Conservation (phyloP, 35 echinoderm and acorn worm species). For the Ptychodera flava region DNA sequence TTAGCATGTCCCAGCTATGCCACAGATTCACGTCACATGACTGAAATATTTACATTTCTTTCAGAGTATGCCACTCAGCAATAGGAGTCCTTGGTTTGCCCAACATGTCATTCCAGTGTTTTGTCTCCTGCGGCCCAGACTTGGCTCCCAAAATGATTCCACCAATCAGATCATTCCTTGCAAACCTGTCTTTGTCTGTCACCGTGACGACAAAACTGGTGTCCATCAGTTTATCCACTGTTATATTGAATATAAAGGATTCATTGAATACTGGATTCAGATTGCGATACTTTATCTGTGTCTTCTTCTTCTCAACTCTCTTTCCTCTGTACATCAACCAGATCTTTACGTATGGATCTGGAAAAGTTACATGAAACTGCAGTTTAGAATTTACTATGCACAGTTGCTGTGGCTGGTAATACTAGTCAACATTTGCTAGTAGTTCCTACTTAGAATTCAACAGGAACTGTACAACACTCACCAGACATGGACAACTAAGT, state of each 20-base stretch:
- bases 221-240: slow-evolving; percentile 77
- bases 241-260: slow-evolving; percentile 84
- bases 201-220: slow-evolving; percentile 85
- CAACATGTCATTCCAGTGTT: slow-evolving; percentile 96
- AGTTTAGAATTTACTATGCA: too few relatives aligned
- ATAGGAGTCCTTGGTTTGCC: slow-evolving; percentile 81
- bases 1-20: too few relatives aligned
- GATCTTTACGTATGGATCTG: slow-evolving; percentile 97
- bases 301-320: slow-evolving; percentile 94
- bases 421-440: too few relatives aligned
- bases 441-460: too few relatives aligned
- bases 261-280: slow-evolving; percentile 94
- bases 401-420: too few relatives aligned
- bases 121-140: slow-evolving; percentile 57
- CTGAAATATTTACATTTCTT: too few relatives aligned
- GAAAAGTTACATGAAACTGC: neutral
- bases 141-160: slow-evolving; percentile 77
- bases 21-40: too few relatives aligned
- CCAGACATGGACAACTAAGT: too few relatives aligned
- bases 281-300: slow-evolving; percentile 76
- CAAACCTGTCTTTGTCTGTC: slow-evolving; percentile 74
- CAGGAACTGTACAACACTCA: too few relatives aligned
- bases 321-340: slow-evolving; percentile 94
- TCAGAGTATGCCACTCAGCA: slow-evolving; percentile 92
- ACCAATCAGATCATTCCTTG: slow-evolving; percentile 84